Evolutionary conservation across 2,888 invertebrate genomes (phyloP).

Genomic region (Sthenelais limicola): DNA sequence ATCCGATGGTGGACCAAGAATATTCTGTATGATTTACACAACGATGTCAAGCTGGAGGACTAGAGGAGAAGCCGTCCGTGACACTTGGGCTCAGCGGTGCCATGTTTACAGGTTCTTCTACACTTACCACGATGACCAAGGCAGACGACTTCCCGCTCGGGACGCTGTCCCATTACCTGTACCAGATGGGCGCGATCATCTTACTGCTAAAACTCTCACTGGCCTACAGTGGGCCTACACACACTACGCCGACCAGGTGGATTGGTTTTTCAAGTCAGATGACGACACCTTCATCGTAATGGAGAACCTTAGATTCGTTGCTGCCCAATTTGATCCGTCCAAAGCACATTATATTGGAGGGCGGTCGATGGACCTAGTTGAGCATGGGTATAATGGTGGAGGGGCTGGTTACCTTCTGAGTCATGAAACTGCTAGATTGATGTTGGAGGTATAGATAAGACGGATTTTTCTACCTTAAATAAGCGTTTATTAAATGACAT

Average conservation of each 20-base stretch:
- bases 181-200: conserved; percentile 87
- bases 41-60: conserved; percentile 12
- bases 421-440: conserved; percentile 81
- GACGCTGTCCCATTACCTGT: conserved; percentile 79
- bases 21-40: conserved; percentile 43
- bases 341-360: conserved; percentile 85
- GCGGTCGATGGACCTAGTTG: conserved; percentile 62
- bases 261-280: conserved; percentile 96
- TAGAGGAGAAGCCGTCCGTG: conserved; percentile 23
- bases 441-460: conserved; percentile 78
- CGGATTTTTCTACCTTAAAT: no score
- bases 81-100: conserved; percentile 49
- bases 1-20: conserved; percentile 4
- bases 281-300: conserved; percentile 97
- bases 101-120: conserved; percentile 46
- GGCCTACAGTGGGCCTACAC: conserved; percentile 86
- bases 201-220: conserved; percentile 97
- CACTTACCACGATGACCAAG: not conserved
- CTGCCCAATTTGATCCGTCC: conserved; percentile 81
- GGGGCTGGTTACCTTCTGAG: conserved; percentile 91
- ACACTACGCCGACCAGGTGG: conserved; percentile 85
- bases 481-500: no score
- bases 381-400: conserved; percentile 73
- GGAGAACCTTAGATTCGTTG: conserved; percentile 92
- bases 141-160: not conserved